Conservation (phyloP, 2,888 invertebrate genomes). For the Ernsta delagoae region DNA sequence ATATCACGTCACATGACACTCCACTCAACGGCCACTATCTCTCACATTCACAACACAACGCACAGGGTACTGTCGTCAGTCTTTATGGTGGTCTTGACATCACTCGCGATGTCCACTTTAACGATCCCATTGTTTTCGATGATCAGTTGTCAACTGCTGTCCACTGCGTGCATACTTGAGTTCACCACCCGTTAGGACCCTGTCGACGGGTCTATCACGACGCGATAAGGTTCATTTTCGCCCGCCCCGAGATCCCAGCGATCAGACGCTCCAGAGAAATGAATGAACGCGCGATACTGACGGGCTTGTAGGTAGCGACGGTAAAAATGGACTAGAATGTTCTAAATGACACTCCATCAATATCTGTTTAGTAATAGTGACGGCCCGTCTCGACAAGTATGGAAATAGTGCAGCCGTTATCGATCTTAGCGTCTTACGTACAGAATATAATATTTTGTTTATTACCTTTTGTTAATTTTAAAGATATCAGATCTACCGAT, state of each 20-base stretch:
- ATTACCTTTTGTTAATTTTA: no score
- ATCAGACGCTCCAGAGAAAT: conserved; percentile 58
- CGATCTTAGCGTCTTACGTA: conserved; percentile 16
- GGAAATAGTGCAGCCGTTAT: conserved; percentile 16
- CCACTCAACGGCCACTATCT: conserved; percentile 14
- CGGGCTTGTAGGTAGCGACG: conserved; percentile 64
- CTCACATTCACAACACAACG: conserved; percentile 51
- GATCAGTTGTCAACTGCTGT: conserved; percentile 74
- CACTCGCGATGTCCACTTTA: conserved; percentile 75
- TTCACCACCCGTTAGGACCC: conserved; percentile 39
- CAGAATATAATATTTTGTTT: no score
- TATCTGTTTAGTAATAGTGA: conserved; percentile 54
- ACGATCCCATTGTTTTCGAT: conserved; percentile 79
- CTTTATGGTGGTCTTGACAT: conserved; percentile 71
- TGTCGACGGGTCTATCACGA: conserved; percentile 43
- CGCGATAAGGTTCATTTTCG: conserved; percentile 50
- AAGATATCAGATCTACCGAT: no score
- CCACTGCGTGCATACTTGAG: conserved; percentile 48
- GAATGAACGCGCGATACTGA: conserved; percentile 58
- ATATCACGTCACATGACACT: no score
- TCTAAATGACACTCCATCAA: conserved; percentile 74
- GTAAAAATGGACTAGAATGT: conserved; percentile 72
- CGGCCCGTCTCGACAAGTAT: conserved; percentile 17
- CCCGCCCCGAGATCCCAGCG: conserved; percentile 11
- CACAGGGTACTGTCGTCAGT: conserved; percentile 50